Conservation (phyloP, 2,888 invertebrate species). For the Itoplectis maculator region DNA sequence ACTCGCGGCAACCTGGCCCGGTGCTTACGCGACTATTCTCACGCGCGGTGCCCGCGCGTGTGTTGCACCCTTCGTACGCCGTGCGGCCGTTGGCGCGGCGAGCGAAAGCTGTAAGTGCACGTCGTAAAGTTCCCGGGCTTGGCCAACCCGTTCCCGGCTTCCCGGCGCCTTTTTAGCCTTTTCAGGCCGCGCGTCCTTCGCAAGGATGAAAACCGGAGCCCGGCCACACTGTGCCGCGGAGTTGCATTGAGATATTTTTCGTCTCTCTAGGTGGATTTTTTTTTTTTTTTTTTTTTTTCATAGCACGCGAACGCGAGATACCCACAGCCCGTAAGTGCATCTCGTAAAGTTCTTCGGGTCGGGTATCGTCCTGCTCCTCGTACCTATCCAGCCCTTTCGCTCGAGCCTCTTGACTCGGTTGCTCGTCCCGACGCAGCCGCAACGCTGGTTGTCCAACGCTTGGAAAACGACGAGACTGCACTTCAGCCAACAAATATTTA, state of each 20-base stretch:
- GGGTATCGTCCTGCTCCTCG: too few relatives aligned
- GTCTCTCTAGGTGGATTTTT: background rate
- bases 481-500: too few relatives aligned
- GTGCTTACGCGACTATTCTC: too few relatives aligned
- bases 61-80: too few relatives aligned
- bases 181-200: background rate
- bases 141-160: background rate
- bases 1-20: too few relatives aligned
- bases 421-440: background rate
- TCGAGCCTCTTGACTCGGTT: background rate
- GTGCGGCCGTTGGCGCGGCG: too few relatives aligned
- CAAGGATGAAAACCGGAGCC: background rate
- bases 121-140: background rate
- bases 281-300: too few relatives aligned
- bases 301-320: constrained; percentile 32
- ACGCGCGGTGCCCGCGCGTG: too few relatives aligned
- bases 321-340: constrained; percentile 42
- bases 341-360: constrained; percentile 39
- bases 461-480: too few relatives aligned
- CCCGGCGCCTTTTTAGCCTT: background rate
- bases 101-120: background rate
- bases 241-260: background rate
- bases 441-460: background rate
- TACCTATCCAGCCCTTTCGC: background rate
- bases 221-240: too few relatives aligned